phyloP scores from a whole-genome alignment of 2,797 vertebrate genomes.

The Chaunax sp. region DNA sequence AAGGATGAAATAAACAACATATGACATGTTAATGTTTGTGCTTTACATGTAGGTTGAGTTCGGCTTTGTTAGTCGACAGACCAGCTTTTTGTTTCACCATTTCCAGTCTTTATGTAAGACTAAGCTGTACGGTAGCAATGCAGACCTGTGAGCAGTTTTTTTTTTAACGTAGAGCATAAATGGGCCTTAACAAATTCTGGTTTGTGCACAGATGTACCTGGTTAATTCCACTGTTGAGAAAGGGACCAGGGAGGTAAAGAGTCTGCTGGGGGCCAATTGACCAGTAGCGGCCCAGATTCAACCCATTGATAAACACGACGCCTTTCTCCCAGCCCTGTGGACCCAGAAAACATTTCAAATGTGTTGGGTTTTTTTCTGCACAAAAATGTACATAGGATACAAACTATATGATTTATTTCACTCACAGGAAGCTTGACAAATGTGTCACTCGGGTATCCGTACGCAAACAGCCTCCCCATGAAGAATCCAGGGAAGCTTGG shows the following conservation, averaged over 20 bases:
- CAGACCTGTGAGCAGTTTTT: too few relatives aligned
- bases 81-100: too few relatives aligned
- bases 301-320: conserved; percentile 91
- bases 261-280: conserved; percentile 93
- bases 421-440: conserved; percentile 92
- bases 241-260: conserved; percentile 91
- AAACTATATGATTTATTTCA: conserved; percentile 8
- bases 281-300: conserved; percentile 96
- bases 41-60: too few relatives aligned
- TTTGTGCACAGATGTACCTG: conserved; percentile 83
- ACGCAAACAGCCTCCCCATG: conserved; percentile 86
- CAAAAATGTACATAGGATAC: neutral
- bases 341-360: neutral
- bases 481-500: conserved; percentile 90
- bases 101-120: too few relatives aligned
- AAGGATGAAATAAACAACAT: too few relatives aligned
- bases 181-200: neutral
- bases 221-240: conserved; percentile 89
- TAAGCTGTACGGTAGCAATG: too few relatives aligned
- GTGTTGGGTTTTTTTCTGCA: neutral
- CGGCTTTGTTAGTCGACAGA: too few relatives aligned
- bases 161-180: too few relatives aligned
- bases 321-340: conserved; percentile 94
- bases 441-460: conserved; percentile 89
- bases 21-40: too few relatives aligned